Percentiles rank a stretch among this genome's conserved stretches.
These are phyloP conservation scores for Caenorhabditis wallacei DNA, from an alignment of 2,888 invertebrate species.

Conservation along the genomic window DNA sequence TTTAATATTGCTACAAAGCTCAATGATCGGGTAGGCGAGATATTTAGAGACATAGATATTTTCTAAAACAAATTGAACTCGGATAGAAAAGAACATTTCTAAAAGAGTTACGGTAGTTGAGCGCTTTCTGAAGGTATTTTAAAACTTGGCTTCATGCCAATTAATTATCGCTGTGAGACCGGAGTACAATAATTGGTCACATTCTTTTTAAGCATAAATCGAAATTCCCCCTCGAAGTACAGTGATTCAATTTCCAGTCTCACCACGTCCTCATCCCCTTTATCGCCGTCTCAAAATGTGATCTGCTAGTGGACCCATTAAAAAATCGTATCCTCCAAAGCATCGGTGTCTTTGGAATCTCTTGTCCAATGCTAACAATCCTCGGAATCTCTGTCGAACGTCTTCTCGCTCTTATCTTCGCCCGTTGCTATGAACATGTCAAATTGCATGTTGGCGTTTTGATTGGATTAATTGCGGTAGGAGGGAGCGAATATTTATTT, in stretches of 20 bases:
- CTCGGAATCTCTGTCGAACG: conserved; percentile 24
- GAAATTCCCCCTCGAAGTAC: background rate
- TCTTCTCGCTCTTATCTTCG: background rate
- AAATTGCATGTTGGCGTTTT: background rate
- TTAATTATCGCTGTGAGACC: too few species aligned
- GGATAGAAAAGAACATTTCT: too few species aligned
- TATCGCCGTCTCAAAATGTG: background rate
- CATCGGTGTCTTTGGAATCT: background rate
- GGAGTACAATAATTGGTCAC: too few species aligned
- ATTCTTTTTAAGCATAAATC: too few species aligned
- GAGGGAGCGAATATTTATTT: background rate
- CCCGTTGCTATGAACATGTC: conserved; percentile 16
- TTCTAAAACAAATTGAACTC: too few species aligned
- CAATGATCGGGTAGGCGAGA: too few species aligned
- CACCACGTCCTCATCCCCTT: background rate
- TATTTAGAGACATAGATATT: too few species aligned
- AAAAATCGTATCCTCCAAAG: background rate
- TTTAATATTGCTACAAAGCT: conserved; percentile 74
- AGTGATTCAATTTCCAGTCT: background rate
- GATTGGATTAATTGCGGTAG: background rate
- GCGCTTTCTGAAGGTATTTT: too few species aligned
- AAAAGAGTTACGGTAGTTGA: too few species aligned
- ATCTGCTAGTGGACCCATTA: conserved; percentile 5
- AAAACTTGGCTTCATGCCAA: too few species aligned
- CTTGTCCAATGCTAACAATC: background rate